phyloP scores from a whole-genome alignment of 1,140 invertebrate species.

The Leptinotarsa undecemlineata region DNA sequence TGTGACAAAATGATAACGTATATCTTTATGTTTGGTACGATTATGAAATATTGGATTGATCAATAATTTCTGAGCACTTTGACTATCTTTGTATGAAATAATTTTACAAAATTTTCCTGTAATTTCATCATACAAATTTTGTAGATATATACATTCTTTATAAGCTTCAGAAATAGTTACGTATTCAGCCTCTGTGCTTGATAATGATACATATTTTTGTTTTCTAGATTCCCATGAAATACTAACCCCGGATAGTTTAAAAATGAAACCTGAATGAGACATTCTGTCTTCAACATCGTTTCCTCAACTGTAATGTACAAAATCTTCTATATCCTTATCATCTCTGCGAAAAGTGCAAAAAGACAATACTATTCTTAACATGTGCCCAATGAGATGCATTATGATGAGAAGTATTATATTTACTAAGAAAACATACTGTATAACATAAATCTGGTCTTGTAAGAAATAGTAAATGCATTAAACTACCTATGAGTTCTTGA shows the following conservation, averaged over 20 bases:
- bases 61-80: constrained; percentile 3
- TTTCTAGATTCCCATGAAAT: constrained; percentile 51
- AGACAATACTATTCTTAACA: constrained; percentile 50
- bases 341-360: constrained; percentile 10
- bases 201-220: constrained; percentile 52
- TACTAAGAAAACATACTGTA: constrained; percentile 45
- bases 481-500: constrained; percentile 30
- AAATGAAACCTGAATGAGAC: constrained; percentile 50
- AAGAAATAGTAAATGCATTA: constrained; percentile 55
- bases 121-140: constrained; percentile 34
- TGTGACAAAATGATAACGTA: neutral
- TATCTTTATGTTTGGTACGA: neutral
- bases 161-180: constrained; percentile 31
- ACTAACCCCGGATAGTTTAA: constrained; percentile 35
- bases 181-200: constrained; percentile 55
- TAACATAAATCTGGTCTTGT: constrained; percentile 55
- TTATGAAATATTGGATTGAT: neutral
- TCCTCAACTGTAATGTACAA: constrained; percentile 54
- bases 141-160: constrained; percentile 45
- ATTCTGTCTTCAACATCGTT: constrained; percentile 36
- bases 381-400: constrained; percentile 53
- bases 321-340: constrained; percentile 40
- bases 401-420: constrained; percentile 46
- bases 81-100: constrained; percentile 32
- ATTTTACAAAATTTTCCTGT: constrained; percentile 29